These are phyloP conservation scores for Drymonia ruficornis DNA, from an alignment of 2,888 invertebrate genomes.

Conservation along the genomic window DNA sequence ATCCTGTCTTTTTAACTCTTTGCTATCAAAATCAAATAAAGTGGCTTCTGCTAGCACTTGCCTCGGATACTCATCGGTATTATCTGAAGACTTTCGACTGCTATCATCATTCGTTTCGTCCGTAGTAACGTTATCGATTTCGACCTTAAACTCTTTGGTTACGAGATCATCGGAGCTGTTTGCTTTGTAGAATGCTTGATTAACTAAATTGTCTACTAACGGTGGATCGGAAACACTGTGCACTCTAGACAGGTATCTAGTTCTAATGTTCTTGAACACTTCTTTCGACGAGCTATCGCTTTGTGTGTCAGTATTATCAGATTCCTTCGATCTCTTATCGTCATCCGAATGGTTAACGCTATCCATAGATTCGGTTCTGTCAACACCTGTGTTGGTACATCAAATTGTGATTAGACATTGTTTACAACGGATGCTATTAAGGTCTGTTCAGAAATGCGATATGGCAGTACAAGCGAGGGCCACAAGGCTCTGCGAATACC, in stretches of 20 bases:
- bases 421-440: constrained; percentile 38
- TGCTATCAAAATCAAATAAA: constrained; percentile 51
- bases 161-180: constrained; percentile 17
- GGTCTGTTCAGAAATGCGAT: neutral
- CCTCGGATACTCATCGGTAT: constrained; percentile 26
- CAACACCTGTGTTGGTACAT: constrained; percentile 78
- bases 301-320: constrained; percentile 57
- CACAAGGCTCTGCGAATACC: neutral
- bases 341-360: constrained; percentile 65
- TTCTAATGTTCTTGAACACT: constrained; percentile 72
- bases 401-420: constrained; percentile 68
- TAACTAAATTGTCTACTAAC: constrained; percentile 58
- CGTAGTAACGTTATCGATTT: constrained; percentile 65
- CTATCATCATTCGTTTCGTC: constrained; percentile 66
- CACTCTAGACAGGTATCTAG: constrained; percentile 74
- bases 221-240: constrained; percentile 69
- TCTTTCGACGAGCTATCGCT: constrained; percentile 68
- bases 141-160: constrained; percentile 46
- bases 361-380: constrained; percentile 73
- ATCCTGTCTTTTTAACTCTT: constrained; percentile 65
- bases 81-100: constrained; percentile 30
- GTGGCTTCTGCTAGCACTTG: constrained; percentile 45
- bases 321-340: constrained; percentile 57
- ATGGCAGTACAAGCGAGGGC: too few species aligned
- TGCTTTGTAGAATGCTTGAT: constrained; percentile 70